Percentiles rank a stretch among this genome's conserved stretches.
phyloP scores from a whole-genome alignment of 2,113 vertebrate genomes.

The Carlito syrichta region DNA sequence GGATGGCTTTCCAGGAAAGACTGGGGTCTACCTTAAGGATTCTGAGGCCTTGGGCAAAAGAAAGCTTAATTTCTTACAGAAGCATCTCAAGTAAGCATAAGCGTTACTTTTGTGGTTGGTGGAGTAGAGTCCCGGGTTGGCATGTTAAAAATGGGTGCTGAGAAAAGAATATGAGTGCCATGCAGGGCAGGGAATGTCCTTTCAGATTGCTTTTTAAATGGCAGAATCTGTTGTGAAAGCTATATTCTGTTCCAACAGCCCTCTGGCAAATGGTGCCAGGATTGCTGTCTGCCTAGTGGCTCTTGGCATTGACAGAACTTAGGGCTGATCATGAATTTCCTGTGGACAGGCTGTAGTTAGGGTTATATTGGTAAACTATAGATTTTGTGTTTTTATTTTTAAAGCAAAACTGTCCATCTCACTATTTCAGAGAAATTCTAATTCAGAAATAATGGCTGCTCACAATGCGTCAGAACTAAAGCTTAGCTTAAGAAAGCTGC shows the following conservation, averaged over 20 bases:
- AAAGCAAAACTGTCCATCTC: not conserved
- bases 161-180: not conserved
- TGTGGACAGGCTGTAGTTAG: not conserved
- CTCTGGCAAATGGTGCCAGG: not conserved
- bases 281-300: not conserved
- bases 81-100: not conserved
- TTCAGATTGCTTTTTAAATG: not conserved
- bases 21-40: not conserved
- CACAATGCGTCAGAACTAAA: not conserved
- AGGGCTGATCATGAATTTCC: not conserved
- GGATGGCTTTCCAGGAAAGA: not conserved
- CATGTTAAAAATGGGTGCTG: not conserved
- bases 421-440: conserved; percentile 9
- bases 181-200: not conserved
- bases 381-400: not conserved
- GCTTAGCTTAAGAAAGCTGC: not conserved
- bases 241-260: not conserved
- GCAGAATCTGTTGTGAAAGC: not conserved
- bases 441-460: not conserved
- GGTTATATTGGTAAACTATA: not conserved
- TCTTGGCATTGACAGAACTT: not conserved
- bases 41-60: not conserved
- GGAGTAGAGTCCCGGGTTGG: not conserved
- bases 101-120: not conserved
- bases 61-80: not conserved